Base-by-base conservation (phyloP, 2,797 vertebrate genomes). In the Sebastes minor region DNA sequence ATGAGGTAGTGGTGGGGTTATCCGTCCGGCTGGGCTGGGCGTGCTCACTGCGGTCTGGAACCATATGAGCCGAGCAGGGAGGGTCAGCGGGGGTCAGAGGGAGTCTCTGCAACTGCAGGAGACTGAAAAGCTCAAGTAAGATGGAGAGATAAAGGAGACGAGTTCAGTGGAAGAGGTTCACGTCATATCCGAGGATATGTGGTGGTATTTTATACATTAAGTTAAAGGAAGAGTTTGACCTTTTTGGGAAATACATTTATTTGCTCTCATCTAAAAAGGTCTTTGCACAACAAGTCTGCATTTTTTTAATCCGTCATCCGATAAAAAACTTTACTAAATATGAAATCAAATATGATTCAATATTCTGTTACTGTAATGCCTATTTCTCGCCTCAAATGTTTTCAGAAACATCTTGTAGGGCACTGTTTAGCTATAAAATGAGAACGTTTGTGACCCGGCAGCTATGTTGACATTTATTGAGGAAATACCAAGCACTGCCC, bases 1-100 rank as follows among this genome's bases (percentile, higher is more conserved):
- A 74, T 90, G 91, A 89, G 90, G 88, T 87, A 89, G 87, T 75
- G 73, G 86, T 75, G 73, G 86, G 89, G 91, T 92, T 87, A 90
- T 93, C 88, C 91, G 68, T 42, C 88, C 30, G 75, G 87, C 90
- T 90, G 88, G 68, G 79, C 80, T 84, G 84, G 87, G 87, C 65
- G 74, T 81, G 80, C 84, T 88, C 82, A 67, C 11, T 5, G 71
- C 74, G 75, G 82, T 72, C 76, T 82, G 82, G 66, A 83, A 88
- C 74, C 80, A 57, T 61, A 78, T 76, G 86, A 89, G 86, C 69
- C 30, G n/a, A 78, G 60, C 63, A 5, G 79, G 2, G 72, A 63
- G 60, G 83, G 89, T 76, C 66, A 76, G 79, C 25, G 57, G 71
- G 52, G 82, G 89, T 76, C 69, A 76, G 79, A 28, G 57, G 71